Base-by-base conservation (phyloP, 2,888 invertebrate species). In the Diaprepes abbreviatus region DNA sequence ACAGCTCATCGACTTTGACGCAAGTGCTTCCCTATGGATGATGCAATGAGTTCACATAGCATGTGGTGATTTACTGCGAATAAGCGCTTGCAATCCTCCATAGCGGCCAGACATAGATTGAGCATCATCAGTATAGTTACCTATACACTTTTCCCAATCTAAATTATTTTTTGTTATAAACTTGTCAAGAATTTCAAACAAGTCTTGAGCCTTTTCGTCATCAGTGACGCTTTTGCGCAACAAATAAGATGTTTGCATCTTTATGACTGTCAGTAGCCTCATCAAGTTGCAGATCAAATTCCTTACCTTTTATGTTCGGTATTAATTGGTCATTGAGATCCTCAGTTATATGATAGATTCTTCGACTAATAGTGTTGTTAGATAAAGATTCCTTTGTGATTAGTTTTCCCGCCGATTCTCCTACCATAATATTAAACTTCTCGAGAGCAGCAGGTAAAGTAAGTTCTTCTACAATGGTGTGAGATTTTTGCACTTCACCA, bases 321-420 rank as follows among this genome's bases (percentile, higher is more conserved):
- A 50, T 24, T 24, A 24, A 24, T 24, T 24, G 24, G 5, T 24
- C 24, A 24, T 4, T 24, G 24, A 24, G 24, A 58, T 40, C 24
- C 55, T 66, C 66, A 52, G 72, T 59, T 57, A 75, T 74, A 54
- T 74, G 16, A 50, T 72, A 40, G 28, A 75, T 72, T 74, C 69
- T 66, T 65, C 71, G 67, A 45, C 73, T 66, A 19, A 76, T 74
- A 45, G 66, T 74, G 57, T 58, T 71, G 67, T 75, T 74, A 28
- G 75, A 73, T 58, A 73, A 66, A 33, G 75, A 72, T 35, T 75
- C 64, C 31, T 74, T 74, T 57, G 64, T 67, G 62, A 74, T 33
- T 57, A 66, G 54, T 70, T 76, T 74, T 24, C 50, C 74, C 24
- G 68, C 71, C 3, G 59, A 64, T n/a, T n/a, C n/a, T n/a, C n/a